phyloP scores from a whole-genome alignment of 53 echinoderm and acorn worm species.

The Holothuria scabra region DNA sequence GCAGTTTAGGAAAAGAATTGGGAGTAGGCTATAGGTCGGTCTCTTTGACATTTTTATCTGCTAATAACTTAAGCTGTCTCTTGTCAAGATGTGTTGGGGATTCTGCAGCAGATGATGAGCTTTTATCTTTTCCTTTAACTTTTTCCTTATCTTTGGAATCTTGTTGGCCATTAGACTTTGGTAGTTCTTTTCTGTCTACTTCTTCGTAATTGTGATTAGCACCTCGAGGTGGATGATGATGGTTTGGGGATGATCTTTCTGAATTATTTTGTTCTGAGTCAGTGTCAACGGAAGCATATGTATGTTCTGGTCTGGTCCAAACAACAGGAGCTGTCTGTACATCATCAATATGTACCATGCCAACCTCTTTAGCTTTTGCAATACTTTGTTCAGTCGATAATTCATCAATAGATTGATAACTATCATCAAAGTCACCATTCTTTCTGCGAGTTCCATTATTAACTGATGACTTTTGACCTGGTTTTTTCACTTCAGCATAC shows the following conservation, averaged over 20 bases:
- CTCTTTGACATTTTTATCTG: conserved; percentile 22
- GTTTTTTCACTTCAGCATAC: conserved; percentile 29
- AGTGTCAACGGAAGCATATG: conserved; percentile 72
- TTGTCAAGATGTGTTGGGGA: conserved; percentile 30
- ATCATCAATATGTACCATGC: conserved; percentile 63
- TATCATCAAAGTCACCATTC: conserved; percentile 17
- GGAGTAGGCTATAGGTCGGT: background rate
- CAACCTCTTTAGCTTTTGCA: conserved; percentile 58
- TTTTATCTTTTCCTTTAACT: conserved; percentile 21
- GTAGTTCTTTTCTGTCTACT: background rate
- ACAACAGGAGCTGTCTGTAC: conserved; percentile 34
- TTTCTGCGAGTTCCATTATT: background rate
- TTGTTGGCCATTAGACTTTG: background rate
- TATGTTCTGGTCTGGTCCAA: conserved; percentile 79
- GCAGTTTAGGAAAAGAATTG: too few species aligned
- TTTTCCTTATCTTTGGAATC: conserved; percentile 5
- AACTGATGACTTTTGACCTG: background rate
- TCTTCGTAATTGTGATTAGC: conserved; percentile 28
- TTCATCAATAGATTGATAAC: conserved; percentile 36
- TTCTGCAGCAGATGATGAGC: background rate
- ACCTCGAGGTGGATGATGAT: background rate
- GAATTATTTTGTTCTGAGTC: conserved; percentile 5
- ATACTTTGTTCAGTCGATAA: conserved; percentile 57
- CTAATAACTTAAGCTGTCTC: conserved; percentile 5
- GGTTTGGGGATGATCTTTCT: background rate